Evolutionary conservation across 2,888 invertebrate species (phyloP), one percentile per base, ranked within the genome.

Genomic region (Branchellion lobata): DNA sequence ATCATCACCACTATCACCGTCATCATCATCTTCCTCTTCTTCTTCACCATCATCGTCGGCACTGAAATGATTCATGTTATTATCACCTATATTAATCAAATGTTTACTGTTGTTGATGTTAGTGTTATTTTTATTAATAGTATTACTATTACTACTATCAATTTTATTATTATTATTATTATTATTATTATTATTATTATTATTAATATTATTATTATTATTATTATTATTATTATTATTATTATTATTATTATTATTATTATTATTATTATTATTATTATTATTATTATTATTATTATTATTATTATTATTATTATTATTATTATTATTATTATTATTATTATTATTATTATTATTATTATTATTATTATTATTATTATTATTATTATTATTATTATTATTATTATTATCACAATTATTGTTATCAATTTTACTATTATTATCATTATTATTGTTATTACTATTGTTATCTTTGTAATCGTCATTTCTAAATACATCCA

Each of bases 141-240:
- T n/a, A 57, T 24, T n/a, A 57, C n/a, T n/a, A 57, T 24, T 24
- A 57, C 61, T n/a, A 57, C n/a, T n/a, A 57, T 24, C 61, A 57
- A 5, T n/a, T 14, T 24, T n/a, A 57, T 24, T n/a, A 57, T 24
- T n/a, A 57, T 24, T n/a, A 57, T n/a, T n/a, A 57, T n/a, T n/a
- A 57, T 24, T n/a, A 57, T 24, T 24, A 57, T n/a, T n/a, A 57
- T 24, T n/a, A 57, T 24, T n/a, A 57, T 24, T 24, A 57, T n/a
- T n/a, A 57, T 24, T n/a, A 57, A 3, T n/a, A 57, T 3, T n/a
- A 57, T 24, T n/a, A 57, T 24, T n/a, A 57, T 24, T n/a, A 57
- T 24, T n/a, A 57, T 3, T n/a, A 57, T n/a, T n/a, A 57, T 24
- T n/a, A 57, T 24, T n/a, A 57, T n/a, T n/a, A 57, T n/a, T n/a